Evolutionary conservation across 1,140 invertebrate species (phyloP).

Genomic region (Polyergus mexicanus): DNA sequence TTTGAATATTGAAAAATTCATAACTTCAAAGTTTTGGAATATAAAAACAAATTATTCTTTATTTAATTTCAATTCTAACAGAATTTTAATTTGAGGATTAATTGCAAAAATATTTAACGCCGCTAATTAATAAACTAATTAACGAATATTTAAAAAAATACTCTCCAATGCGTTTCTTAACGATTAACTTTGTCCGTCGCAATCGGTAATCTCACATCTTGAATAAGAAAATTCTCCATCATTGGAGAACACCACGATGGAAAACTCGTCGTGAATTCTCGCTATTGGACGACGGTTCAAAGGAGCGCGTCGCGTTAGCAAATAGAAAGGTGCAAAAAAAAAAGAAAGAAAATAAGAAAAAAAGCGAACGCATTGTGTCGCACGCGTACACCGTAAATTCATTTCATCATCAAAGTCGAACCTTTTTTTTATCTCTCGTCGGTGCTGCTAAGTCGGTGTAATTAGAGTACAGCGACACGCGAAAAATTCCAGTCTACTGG

Average conservation of each 20-base stretch:
- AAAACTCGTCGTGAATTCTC: neutral
- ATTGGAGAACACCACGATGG: neutral
- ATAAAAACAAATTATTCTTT: neutral
- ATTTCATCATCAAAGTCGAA: slow-evolving; percentile 3
- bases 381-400: neutral
- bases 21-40: neutral
- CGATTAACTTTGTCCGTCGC: slow-evolving; percentile 3
- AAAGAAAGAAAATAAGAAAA: neutral
- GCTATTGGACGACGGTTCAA: neutral
- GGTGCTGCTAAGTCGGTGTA: slow-evolving; percentile 4
- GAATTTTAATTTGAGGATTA: neutral
- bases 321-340: slow-evolving; percentile 3
- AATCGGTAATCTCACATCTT: neutral
- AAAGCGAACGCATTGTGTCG: neutral
- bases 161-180: neutral
- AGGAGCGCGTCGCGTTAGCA: slow-evolving; percentile 11
- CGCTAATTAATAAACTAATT: neutral
- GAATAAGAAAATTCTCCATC: neutral
- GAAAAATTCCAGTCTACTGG: neutral
- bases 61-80: neutral
- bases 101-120: neutral
- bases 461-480: slow-evolving; percentile 16
- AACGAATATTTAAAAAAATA: neutral
- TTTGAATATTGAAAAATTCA: neutral
- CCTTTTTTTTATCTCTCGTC: neutral